Evolutionary conservation across 2,797 vertebrate genomes (phyloP).

Genomic region (Gymnoscopelus braueri): DNA sequence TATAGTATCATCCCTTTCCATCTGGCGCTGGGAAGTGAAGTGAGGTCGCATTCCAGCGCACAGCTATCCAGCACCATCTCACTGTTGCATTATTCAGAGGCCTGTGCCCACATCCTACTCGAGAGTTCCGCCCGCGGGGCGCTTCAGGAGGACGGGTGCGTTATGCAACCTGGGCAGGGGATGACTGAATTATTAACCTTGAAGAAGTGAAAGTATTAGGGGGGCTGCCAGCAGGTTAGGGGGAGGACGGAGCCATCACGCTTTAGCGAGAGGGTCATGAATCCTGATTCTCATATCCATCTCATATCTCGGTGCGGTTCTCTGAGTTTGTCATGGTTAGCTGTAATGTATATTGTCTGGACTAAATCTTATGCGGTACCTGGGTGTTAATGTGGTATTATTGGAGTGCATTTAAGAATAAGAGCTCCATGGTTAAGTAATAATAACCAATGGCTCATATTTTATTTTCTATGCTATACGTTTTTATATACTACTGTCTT

Average conservation of each 20-base stretch:
- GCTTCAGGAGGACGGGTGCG: conserved; percentile 20
- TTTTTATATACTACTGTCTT: no score
- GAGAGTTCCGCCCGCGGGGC: neutral
- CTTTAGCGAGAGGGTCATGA: conserved; percentile 14
- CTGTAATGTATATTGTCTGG: neutral
- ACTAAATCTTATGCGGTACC: neutral
- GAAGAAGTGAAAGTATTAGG: conserved; percentile 4
- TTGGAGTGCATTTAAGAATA: conserved; percentile 10
- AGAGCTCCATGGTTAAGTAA: conserved; percentile 17
- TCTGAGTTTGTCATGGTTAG: conserved; percentile 4
- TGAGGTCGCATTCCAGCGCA: neutral
- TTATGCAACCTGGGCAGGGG: conserved; percentile 26
- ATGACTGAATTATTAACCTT: conserved; percentile 51
- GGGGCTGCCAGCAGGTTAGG: conserved; percentile 2
- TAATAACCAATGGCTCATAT: neutral
- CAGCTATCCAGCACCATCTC: conserved; percentile 2
- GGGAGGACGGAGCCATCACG: neutral
- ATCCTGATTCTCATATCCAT: neutral
- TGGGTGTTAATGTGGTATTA: neutral
- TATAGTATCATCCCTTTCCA: neutral
- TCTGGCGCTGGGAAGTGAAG: conserved; percentile 10
- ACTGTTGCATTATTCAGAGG: conserved; percentile 30
- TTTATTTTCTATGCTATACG: neutral
- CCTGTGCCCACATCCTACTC: neutral
- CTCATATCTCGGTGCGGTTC: neutral